These are phyloP conservation scores for Melipona beecheii DNA, from an alignment of 2,888 invertebrate genomes.

Conservation along the genomic window DNA sequence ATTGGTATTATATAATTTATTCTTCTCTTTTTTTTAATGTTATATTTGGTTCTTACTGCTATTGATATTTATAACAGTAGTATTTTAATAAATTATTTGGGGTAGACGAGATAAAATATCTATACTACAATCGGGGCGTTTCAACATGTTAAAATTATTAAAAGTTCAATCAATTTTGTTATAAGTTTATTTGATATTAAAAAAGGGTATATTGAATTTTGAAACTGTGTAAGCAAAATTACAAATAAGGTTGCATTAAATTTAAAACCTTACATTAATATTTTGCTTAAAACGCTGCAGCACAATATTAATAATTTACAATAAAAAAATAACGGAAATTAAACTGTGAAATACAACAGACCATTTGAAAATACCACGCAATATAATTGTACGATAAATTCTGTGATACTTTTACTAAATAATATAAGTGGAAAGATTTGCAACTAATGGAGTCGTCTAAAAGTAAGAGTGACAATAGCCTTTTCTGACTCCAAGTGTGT, in stretches of 20 bases:
- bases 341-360: slow-evolving; percentile 14
- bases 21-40: not conserved
- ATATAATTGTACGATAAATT: slow-evolving; percentile 47
- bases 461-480: slow-evolving; percentile 7
- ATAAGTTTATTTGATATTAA: slow-evolving; percentile 29
- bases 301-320: slow-evolving; percentile 33
- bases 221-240: slow-evolving; percentile 17
- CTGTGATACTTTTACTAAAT: slow-evolving; percentile 56
- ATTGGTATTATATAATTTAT: slow-evolving; percentile 57
- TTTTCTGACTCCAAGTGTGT: not conserved
- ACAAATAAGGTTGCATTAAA: slow-evolving; percentile 12
- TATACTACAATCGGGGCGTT: slow-evolving; percentile 13
- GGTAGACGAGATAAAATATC: slow-evolving; percentile 25
- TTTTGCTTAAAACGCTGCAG: slow-evolving; percentile 17
- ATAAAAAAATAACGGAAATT: not conserved
- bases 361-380: slow-evolving; percentile 44
- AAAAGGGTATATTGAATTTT: slow-evolving; percentile 13
- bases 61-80: slow-evolving; percentile 30
- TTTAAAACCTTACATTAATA: not conserved
- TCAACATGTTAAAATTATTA: slow-evolving; percentile 46
- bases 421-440: slow-evolving; percentile 24
- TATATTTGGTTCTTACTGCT: slow-evolving; percentile 36
- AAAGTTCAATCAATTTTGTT: not conserved
- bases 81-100: slow-evolving; percentile 35
- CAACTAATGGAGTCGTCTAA: not conserved